Conservation (phyloP, 2,113 vertebrate species). For the Eonycteris spelaea region DNA sequence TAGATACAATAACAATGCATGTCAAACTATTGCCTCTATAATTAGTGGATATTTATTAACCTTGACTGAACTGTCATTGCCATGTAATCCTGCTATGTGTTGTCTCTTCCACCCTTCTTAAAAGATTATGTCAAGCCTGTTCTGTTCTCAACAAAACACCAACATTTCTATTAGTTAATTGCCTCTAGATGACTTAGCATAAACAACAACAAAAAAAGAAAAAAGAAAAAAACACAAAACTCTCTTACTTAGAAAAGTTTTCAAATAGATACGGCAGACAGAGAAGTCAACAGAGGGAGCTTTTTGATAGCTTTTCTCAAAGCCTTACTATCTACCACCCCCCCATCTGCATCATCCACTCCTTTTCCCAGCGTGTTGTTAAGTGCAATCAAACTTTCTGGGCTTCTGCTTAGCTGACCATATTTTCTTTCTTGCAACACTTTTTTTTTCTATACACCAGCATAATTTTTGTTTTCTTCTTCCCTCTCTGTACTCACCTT, state of each 20-base stretch:
- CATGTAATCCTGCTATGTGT: background rate
- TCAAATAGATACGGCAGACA: background rate
- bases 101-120: background rate
- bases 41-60: background rate
- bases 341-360: background rate
- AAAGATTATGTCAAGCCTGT: background rate
- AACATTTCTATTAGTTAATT: background rate
- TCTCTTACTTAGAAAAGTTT: background rate
- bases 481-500: background rate
- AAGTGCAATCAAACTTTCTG: background rate
- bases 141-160: background rate
- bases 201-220: background rate
- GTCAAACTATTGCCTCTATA: background rate
- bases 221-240: background rate
- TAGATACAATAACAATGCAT: background rate
- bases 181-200: background rate
- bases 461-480: background rate
- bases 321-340: background rate
- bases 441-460: background rate
- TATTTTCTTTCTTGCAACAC: background rate
- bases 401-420: background rate
- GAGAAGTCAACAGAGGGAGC: background rate
- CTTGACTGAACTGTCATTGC: background rate
- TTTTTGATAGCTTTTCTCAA: background rate
- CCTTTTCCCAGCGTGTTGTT: background rate